Percentiles rank a stretch among this genome's conserved stretches.
phyloP scores from a whole-genome alignment of 2,797 vertebrate genomes.

The Borostomias antarcticus region DNA sequence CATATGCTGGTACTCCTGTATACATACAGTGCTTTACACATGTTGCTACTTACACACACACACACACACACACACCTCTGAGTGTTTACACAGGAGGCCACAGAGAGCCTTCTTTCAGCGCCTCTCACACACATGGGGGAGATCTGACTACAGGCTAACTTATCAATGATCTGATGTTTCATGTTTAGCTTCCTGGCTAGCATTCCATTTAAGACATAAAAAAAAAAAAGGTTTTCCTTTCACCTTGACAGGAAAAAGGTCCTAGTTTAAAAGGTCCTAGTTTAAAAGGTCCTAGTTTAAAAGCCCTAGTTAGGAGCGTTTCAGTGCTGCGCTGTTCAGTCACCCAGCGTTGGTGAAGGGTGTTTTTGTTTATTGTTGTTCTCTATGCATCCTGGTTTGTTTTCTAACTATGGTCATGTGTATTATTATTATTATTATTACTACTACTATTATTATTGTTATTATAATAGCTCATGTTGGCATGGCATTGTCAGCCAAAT shows the following conservation, averaged over 20 bases:
- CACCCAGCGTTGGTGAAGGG: conserved; percentile 15
- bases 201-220: conserved; percentile 24
- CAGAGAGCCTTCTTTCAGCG: conserved; percentile 40
- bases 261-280: too few relatives aligned
- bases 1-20: conserved; percentile 4
- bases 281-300: too few relatives aligned
- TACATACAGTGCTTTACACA: conserved; percentile 2
- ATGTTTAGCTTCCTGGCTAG: conserved; percentile 26
- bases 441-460: background rate
- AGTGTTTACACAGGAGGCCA: conserved; percentile 49
- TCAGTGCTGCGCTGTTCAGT: conserved; percentile 10
- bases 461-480: background rate
- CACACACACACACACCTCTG: conserved; percentile 1
- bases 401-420: background rate
- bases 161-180: background rate
- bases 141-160: conserved; percentile 7
- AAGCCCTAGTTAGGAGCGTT: background rate
- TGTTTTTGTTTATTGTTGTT: conserved; percentile 1
- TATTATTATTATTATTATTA: conserved; percentile 7
- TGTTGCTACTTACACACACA: background rate
- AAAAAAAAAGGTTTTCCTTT: conserved; percentile 9
- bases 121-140: conserved; percentile 30
- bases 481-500: conserved; percentile 50
- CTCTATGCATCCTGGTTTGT: conserved; percentile 19
- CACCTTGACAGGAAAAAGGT: background rate